These are phyloP conservation scores for Meandrusa payeni DNA, from an alignment of 2,888 invertebrate species.

Conservation along the genomic window DNA sequence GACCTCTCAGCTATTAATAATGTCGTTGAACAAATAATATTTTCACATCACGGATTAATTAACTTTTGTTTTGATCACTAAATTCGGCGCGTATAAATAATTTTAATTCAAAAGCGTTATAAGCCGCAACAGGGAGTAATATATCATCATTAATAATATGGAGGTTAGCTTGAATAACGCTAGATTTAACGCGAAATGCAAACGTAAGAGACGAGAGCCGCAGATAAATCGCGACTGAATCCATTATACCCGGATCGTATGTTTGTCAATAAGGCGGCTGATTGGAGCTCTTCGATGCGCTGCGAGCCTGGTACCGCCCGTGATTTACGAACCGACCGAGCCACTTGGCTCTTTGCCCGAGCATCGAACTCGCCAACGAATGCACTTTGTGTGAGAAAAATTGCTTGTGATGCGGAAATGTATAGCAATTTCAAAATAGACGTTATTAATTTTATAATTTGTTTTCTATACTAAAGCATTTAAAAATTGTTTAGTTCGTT, in stretches of 20 bases:
- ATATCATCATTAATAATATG: conserved; percentile 30
- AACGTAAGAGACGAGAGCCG: conserved; percentile 42
- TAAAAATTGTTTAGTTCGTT: too few relatives aligned
- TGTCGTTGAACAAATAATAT: too few relatives aligned
- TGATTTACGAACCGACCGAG: conserved; percentile 61
- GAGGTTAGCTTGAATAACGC: conserved; percentile 37
- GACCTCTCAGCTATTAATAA: too few relatives aligned
- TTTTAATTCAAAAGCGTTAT: too few relatives aligned
- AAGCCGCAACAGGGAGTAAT: conserved; percentile 5
- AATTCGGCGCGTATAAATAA: too few relatives aligned
- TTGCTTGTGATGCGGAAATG: conserved; percentile 46
- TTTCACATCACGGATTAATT: neutral
- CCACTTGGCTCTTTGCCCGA: conserved; percentile 68
- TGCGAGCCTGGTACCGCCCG: conserved; percentile 55
- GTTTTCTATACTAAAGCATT: neutral
- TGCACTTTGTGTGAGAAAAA: conserved; percentile 60
- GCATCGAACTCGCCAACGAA: conserved; percentile 54
- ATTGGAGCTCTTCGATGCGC: conserved; percentile 65
- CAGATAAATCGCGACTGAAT: conserved; percentile 59
- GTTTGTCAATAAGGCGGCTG: conserved; percentile 76
- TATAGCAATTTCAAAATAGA: conserved; percentile 31
- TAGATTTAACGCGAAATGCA: conserved; percentile 43
- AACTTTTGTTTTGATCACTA: neutral
- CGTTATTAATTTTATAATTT: conserved; percentile 9
- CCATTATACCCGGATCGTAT: conserved; percentile 69